Base-by-base conservation (phyloP, 2,888 invertebrate genomes). In the Alentia gelatinosa region DNA sequence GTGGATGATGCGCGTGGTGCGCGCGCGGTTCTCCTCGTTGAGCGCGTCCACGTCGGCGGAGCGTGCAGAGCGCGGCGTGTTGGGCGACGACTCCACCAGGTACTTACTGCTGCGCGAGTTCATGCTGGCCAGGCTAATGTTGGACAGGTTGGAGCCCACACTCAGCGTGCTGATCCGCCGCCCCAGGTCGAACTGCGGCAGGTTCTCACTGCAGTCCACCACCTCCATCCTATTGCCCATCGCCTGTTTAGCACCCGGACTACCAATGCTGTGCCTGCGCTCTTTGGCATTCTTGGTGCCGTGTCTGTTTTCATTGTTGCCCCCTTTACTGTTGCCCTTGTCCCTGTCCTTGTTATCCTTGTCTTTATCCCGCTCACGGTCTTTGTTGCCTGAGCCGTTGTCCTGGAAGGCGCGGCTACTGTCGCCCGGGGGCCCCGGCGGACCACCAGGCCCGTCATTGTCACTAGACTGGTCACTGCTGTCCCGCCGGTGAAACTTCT, bases 401-500 rank as follows among this genome's bases (percentile, higher is more conserved):
- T 84, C 84, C 12, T 33, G 30, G 75, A 50, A 89, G 19, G 26
- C 3, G 12, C 50, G 26, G 12, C 63, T 30, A 39, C 30, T 68
- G 30, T 68, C 68, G n/a, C 86, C 89, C 33, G 89, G 30, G 56
- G 79, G 37, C 68, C 89, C 74, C 0, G 74, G 47, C 0, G 90
- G 90, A 19, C 91, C 91, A 1, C 91, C 47, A 7, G 95, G 94
- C 0, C 95, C 95, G 91, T 96, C 96, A 7, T 95, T 96, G 92
- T 96, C 96, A 94, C 95, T 95, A 37, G 95, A 95, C 93, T 95
- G 95, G 91, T 96, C 95, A 93, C 95, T 95, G 92, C 95, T 95
- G 92, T 96, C 96, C 26, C 95, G 93, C 23, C 96, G 93, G 91
- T 83, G 90, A 26, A 91, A 89, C 40, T 88, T 89, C 88, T 95